Base-by-base conservation (phyloP, 2,113 vertebrate species). In the Austrofundulus limnaeus region DNA sequence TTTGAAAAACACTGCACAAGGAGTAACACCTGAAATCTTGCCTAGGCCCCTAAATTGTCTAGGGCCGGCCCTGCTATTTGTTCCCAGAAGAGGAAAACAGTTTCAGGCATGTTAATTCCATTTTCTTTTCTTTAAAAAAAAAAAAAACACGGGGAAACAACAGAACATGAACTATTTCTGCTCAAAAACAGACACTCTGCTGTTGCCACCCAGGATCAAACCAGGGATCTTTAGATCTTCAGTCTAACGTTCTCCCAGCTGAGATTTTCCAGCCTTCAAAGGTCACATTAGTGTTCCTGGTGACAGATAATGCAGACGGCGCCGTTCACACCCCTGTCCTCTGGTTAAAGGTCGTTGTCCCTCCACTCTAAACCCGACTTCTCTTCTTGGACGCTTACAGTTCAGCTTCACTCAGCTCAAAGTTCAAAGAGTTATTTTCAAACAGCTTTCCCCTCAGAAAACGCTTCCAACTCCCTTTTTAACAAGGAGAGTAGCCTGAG, bases 401-500 rank as follows among this genome's bases (percentile, higher is more conserved):
- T 60, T 43, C 24, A 50, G 54, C 0, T 34, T 42, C 47, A 52
- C 25, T 68, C 23, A 19, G 25, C 50, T 57, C 55, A 39, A 43
- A 70, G 68, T 42, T 65, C 23, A 71, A 72, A 58, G 63, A 52
- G 11, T 0, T 51, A 48, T 57, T 77, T 79, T 75, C 38, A 61
- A 62, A 62, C 23, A 49, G 55, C 48, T 54, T 56, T 28, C 66
- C n/a, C 15, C 16, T 39, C 10, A 21, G 56, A 71, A 57, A 62
- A 17, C 10, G 45, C 57, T 47, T 66, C 31, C 24, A 37, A 13
- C 41, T 46, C 42, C 61, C 14, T 68, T 80, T 63, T 75, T 78
- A 75, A 82, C 70, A 66, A 71, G 66, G 55, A 34, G 0, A 49
- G 53, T 3, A 48, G 69, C 75, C 67, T 42, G 64, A 54, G 74